A percentile compares a stretch with the other conserved stretches of the same genome.
These are phyloP conservation scores for Agrotis puta DNA, from an alignment of 2,888 invertebrate genomes.

Conservation along the genomic window DNA sequence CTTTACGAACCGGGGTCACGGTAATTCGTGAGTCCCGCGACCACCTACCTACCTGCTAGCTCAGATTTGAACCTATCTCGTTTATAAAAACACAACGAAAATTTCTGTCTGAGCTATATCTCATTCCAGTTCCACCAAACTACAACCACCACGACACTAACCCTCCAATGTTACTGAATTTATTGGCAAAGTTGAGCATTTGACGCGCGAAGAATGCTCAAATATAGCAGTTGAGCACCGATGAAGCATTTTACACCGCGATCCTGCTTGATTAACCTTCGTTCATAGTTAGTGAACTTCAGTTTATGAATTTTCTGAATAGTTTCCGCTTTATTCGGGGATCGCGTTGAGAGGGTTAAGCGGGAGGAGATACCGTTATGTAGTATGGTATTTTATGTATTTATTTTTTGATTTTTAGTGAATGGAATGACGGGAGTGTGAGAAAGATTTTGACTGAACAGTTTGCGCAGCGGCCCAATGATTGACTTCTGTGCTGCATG, in stretches of 20 bases:
- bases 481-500: no score
- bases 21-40: no score
- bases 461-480: no score
- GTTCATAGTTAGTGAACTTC: constrained; percentile 37
- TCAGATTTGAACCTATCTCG: no score
- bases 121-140: neutral
- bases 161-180: constrained; percentile 29
- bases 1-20: no score
- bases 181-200: constrained; percentile 22
- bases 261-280: constrained; percentile 54
- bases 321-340: constrained; percentile 27
- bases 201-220: constrained; percentile 39
- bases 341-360: neutral
- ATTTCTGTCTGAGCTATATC: neutral
- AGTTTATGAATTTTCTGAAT: constrained; percentile 48
- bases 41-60: no score
- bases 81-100: no score
- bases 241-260: constrained; percentile 39
- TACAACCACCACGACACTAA: neutral
- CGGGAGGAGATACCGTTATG: neutral
- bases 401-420: neutral
- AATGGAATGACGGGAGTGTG: neutral
- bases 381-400: neutral
- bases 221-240: constrained; percentile 22
- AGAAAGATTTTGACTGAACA: neutral